A percentile compares a stretch with the other conserved stretches of the same genome.
phyloP scores from a whole-genome alignment of 2,113 vertebrate species.

The Corythornis cristatus region DNA sequence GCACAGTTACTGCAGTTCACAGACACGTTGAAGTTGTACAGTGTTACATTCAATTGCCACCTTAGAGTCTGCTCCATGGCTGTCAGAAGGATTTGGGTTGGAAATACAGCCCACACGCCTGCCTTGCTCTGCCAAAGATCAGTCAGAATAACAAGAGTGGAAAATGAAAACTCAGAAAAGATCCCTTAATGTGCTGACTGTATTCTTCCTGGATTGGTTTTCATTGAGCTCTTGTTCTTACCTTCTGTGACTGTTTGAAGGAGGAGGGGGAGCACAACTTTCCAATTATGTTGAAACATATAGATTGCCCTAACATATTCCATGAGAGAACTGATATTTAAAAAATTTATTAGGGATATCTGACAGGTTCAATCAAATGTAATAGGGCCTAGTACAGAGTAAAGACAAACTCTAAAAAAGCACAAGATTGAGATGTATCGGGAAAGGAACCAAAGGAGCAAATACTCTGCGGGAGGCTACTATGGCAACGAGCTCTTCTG shows the following conservation, averaged over 20 bases:
- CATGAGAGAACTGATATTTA: neutral
- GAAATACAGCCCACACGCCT: neutral
- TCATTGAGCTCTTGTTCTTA: neutral
- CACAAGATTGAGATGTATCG: neutral
- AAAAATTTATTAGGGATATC: neutral
- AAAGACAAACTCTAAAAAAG: neutral
- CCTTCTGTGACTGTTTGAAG: neutral
- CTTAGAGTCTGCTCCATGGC: neutral
- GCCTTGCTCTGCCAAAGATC: slow-evolving; percentile 6
- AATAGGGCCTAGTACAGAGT: neutral
- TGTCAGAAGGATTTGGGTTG: neutral
- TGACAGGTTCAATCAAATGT: neutral
- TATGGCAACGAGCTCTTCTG: neutral
- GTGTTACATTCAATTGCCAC: neutral
- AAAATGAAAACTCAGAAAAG: neutral
- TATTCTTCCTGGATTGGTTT: neutral
- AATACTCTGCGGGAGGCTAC: neutral
- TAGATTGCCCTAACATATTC: neutral
- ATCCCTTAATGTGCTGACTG: neutral
- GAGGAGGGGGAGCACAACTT: neutral
- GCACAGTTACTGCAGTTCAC: neutral
- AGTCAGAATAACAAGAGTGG: neutral
- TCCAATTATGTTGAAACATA: neutral
- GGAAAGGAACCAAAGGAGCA: neutral
- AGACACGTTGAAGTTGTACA: neutral